Evolutionary conservation across 2,113 vertebrate species (phyloP).

Genomic region (Vicugna pacos): DNA sequence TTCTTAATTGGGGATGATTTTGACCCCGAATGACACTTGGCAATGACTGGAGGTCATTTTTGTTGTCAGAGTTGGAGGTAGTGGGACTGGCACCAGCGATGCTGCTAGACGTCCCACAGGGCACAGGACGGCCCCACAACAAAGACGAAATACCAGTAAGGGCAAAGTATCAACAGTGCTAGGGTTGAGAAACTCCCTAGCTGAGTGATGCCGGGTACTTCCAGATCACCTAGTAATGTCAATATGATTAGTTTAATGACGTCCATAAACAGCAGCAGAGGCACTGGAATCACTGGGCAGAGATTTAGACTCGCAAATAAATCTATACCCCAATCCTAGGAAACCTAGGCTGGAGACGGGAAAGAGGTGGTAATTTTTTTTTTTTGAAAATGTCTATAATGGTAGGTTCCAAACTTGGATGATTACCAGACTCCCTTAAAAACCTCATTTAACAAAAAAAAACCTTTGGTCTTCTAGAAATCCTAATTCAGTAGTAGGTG

Average conservation of each 20-base stretch:
- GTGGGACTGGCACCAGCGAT: not conserved
- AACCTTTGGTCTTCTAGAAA: not conserved
- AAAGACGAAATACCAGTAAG: not conserved
- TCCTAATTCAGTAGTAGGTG: not conserved
- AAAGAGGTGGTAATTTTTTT: not conserved
- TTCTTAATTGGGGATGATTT: not conserved
- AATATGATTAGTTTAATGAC: not conserved
- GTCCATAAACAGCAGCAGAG: not conserved
- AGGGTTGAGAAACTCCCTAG: not conserved
- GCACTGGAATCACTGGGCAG: not conserved
- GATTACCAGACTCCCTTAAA: not conserved
- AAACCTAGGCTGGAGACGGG: not conserved
- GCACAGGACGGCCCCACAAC: too few relatives aligned
- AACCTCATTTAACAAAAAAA: not conserved
- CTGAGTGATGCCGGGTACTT: not conserved
- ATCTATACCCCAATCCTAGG: not conserved
- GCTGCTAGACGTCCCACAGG: not conserved
- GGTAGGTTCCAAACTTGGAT: not conserved
- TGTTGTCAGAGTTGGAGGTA: not conserved
- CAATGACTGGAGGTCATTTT: not conserved
- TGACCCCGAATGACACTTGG: not conserved
- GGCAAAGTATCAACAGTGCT: not conserved
- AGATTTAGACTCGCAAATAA: not conserved
- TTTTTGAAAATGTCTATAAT: not conserved
- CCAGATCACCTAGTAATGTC: not conserved